Percentiles rank a stretch among this genome's conserved stretches.
Evolutionary conservation across 2,797 vertebrate genomes (phyloP).

Genomic region (Sebastes cheni): DNA sequence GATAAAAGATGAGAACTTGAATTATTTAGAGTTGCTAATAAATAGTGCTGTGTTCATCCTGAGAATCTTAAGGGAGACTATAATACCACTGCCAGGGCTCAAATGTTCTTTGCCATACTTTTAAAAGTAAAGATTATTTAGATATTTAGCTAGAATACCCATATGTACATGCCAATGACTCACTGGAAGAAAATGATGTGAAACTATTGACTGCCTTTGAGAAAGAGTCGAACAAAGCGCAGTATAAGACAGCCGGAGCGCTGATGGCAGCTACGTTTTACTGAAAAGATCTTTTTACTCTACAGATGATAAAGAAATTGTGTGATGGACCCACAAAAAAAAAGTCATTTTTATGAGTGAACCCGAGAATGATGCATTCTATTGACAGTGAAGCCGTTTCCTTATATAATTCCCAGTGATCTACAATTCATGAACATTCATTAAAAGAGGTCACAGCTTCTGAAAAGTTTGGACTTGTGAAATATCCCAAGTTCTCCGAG

Average conservation of each 20-base stretch:
- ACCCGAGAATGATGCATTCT: not conserved
- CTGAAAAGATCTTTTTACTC: not conserved
- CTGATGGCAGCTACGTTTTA: not conserved
- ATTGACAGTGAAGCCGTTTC: not conserved
- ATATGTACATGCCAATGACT: not conserved
- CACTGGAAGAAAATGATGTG: not conserved
- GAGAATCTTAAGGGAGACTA: not conserved
- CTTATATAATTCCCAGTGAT: conserved; percentile 14
- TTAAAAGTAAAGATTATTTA: not conserved
- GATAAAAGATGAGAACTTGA: no score
- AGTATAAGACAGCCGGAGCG: not conserved
- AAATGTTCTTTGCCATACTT: not conserved
- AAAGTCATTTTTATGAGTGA: not conserved
- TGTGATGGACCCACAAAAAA: not conserved
- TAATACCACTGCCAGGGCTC: not conserved
- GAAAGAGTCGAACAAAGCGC: not conserved
- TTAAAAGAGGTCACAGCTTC: conserved; percentile 9
- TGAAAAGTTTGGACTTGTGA: not conserved
- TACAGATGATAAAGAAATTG: not conserved
- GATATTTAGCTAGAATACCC: not conserved
- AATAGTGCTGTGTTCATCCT: not conserved
- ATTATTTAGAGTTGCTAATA: no score
- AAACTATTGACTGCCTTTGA: not conserved
- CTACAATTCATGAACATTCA: conserved; percentile 4
- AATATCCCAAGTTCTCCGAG: not conserved